Evolutionary conservation across 2,113 vertebrate genomes (phyloP).

Genomic region (Oncorhynchus masou): DNA sequence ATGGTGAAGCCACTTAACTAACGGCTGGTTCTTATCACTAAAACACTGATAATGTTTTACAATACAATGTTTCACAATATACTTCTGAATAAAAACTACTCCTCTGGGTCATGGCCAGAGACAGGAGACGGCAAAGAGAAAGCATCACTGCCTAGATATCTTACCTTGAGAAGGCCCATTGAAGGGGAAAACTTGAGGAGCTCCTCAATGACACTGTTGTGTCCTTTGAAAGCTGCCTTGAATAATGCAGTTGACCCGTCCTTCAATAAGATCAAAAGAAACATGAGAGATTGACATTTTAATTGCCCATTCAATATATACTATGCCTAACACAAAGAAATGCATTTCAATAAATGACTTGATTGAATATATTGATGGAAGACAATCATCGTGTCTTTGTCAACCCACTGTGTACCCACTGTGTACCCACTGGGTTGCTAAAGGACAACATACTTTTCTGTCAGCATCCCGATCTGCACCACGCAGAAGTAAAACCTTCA

Average conservation of each 20-base stretch:
- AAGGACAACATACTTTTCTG: slow-evolving; percentile 74
- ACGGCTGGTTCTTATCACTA: not conserved
- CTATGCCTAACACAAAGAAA: slow-evolving; percentile 10
- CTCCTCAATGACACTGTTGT: slow-evolving; percentile 87
- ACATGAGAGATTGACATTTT: not conserved
- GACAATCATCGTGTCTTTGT: too few species aligned
- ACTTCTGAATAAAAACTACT: not conserved
- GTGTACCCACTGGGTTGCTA: slow-evolving; percentile 2
- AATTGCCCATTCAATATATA: not conserved
- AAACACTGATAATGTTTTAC: not conserved
- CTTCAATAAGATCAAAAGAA: slow-evolving; percentile 62
- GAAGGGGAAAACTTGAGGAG: slow-evolving; percentile 93
- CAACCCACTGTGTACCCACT: not conserved
- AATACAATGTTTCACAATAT: not conserved
- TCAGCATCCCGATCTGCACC: slow-evolving; percentile 89
- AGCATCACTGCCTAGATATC: slow-evolving; percentile 10
- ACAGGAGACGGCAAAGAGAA: slow-evolving; percentile 17
- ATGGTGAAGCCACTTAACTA: not conserved
- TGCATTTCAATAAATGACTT: not conserved
- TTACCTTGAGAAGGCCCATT: slow-evolving; percentile 90
- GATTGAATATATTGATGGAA: not conserved
- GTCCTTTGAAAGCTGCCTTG: slow-evolving; percentile 95
- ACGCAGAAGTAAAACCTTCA: slow-evolving; percentile 87
- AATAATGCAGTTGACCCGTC: slow-evolving; percentile 92
- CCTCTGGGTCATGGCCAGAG: not conserved